These are phyloP conservation scores for Plecturocebus donacophilus DNA, from an alignment of 2,113 vertebrate genomes.

Conservation along the genomic window DNA sequence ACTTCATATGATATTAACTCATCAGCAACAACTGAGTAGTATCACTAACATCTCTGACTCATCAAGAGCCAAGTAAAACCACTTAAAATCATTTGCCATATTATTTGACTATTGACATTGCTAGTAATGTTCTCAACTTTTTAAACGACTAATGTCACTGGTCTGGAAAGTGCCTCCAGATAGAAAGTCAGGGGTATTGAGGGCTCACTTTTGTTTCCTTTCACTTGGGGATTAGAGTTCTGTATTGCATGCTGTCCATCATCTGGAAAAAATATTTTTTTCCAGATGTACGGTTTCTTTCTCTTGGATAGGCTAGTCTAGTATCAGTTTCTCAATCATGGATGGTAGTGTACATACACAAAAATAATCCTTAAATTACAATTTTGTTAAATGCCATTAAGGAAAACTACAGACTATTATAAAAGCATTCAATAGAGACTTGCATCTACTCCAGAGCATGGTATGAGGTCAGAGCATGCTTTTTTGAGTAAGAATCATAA, in stretches of 20 bases:
- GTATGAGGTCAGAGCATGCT: background rate
- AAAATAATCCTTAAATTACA: background rate
- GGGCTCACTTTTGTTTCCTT: background rate
- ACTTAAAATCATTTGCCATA: background rate
- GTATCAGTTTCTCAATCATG: background rate
- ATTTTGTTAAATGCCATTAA: background rate
- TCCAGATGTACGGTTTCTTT: background rate
- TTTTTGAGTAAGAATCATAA: background rate
- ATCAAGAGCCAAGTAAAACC: background rate
- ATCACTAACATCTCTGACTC: background rate
- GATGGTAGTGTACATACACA: background rate
- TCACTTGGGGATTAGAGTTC: background rate
- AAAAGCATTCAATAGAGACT: background rate
- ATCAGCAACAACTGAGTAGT: background rate
- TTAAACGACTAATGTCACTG: background rate
- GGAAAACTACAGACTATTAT: background rate
- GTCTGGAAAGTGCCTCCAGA: background rate
- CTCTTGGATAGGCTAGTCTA: background rate
- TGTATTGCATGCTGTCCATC: background rate
- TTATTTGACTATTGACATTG: background rate
- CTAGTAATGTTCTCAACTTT: background rate
- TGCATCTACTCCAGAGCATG: background rate
- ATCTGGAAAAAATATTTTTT: background rate
- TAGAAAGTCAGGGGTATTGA: background rate
- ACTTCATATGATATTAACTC: background rate